Percentiles rank a stretch among this genome's conserved stretches.
These are phyloP conservation scores for Carcinoscorpius rotundicauda DNA, from an alignment of 1,140 invertebrate genomes.

Conservation along the genomic window DNA sequence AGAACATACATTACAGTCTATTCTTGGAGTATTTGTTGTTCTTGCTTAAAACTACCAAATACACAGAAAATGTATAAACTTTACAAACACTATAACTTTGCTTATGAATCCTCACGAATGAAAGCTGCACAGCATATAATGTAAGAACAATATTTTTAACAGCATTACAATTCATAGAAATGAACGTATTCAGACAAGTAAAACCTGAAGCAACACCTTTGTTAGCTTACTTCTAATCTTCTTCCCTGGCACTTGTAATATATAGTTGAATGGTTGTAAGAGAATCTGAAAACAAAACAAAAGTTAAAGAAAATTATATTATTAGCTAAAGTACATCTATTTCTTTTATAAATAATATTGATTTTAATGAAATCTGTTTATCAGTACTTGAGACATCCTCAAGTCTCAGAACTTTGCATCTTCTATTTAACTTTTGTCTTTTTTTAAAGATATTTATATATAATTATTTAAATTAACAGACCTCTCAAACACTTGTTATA, in stretches of 20 bases:
- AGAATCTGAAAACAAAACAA: constrained; percentile 33
- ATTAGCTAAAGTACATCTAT: too few relatives aligned
- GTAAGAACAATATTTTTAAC: not conserved
- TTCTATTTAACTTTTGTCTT: too few relatives aligned
- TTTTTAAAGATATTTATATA: too few relatives aligned
- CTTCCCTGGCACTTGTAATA: constrained; percentile 71
- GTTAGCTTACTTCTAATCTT: constrained; percentile 76
- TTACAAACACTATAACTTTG: not conserved
- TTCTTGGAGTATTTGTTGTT: not conserved
- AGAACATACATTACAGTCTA: not conserved
- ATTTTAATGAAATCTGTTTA: too few relatives aligned
- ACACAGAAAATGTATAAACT: constrained; percentile 1
- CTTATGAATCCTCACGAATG: not conserved
- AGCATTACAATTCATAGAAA: constrained; percentile 2
- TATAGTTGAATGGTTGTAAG: constrained; percentile 73
- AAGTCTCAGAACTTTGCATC: too few relatives aligned
- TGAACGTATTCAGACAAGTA: too few relatives aligned
- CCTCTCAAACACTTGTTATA: too few relatives aligned
- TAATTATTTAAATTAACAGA: too few relatives aligned
- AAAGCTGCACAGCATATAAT: not conserved
- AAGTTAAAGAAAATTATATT: too few relatives aligned
- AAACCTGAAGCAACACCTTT: constrained; percentile 23
- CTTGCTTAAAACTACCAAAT: constrained; percentile 2
- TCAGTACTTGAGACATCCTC: too few relatives aligned
- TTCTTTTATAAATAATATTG: too few relatives aligned